Conservation (phyloP, 1,140 invertebrate genomes). For the Platyscapa corneri region DNA sequence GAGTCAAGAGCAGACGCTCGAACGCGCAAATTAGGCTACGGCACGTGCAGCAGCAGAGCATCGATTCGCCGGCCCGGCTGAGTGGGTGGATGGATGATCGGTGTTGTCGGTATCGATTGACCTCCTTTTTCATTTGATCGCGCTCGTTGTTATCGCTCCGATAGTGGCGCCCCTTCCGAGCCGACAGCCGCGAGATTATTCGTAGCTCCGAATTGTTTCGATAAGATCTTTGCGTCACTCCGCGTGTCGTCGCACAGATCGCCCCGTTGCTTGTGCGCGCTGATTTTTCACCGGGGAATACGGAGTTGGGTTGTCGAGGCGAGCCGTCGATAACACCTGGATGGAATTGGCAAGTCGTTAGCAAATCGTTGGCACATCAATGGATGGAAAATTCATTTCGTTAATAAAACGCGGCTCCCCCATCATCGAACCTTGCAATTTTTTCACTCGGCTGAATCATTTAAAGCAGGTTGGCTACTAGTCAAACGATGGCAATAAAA, state of each 20-base stretch:
- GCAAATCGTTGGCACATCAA: slow-evolving; percentile 1
- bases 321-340: too few relatives aligned
- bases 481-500: slow-evolving; percentile 34
- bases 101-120: background rate
- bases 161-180: too few relatives aligned
- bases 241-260: too few relatives aligned
- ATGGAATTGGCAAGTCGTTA: background rate
- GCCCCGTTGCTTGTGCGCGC: too few relatives aligned
- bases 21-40: background rate
- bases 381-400: background rate
- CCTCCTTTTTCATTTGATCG: background rate
- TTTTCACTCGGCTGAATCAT: background rate
- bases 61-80: background rate
- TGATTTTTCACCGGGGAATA: too few relatives aligned
- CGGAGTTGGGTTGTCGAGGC: too few relatives aligned
- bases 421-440: too few relatives aligned
- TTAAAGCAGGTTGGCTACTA: slow-evolving; percentile 4
- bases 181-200: background rate
- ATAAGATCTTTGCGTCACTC: too few relatives aligned
- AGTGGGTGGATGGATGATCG: too few relatives aligned
- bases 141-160: too few relatives aligned
- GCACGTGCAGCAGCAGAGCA: too few relatives aligned
- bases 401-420: too few relatives aligned
- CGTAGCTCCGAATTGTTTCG: background rate
- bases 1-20: background rate